These are phyloP conservation scores for Sebastes hubbsi DNA, from an alignment of 2,797 vertebrate genomes.

Conservation along the genomic window DNA sequence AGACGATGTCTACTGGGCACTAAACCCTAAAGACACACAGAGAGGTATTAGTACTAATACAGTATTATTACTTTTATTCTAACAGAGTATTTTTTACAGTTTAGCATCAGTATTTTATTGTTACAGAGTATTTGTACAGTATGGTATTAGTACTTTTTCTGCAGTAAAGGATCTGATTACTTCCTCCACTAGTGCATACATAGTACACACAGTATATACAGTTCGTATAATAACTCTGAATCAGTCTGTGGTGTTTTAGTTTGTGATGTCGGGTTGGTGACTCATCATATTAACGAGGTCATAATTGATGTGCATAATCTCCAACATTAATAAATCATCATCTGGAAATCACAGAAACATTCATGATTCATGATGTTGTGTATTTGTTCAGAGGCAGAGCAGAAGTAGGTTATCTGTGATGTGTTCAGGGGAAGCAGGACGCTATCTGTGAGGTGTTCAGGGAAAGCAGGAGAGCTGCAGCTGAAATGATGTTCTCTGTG, in stretches of 20 bases:
- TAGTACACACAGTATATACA: neutral
- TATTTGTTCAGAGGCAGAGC: slow-evolving; percentile 35
- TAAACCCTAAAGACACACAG: slow-evolving; percentile 85
- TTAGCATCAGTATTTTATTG: too few relatives aligned
- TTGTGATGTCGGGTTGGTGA: neutral
- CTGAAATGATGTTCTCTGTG: too few relatives aligned
- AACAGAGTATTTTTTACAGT: too few relatives aligned
- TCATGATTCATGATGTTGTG: slow-evolving; percentile 64
- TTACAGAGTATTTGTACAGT: neutral
- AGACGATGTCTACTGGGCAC: slow-evolving; percentile 95
- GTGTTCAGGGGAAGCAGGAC: too few relatives aligned
- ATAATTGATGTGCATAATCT: neutral
- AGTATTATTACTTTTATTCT: too few relatives aligned
- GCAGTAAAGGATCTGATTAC: neutral
- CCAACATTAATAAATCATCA: neutral
- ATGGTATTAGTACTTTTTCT: neutral
- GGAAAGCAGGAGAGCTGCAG: too few relatives aligned
- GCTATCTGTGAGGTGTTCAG: too few relatives aligned
- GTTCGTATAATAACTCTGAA: neutral
- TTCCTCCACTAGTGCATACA: neutral
- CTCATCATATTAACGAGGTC: neutral
- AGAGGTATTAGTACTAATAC: too few relatives aligned
- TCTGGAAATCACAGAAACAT: slow-evolving; percentile 25
- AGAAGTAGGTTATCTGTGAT: slow-evolving; percentile 50
- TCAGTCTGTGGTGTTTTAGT: neutral